phyloP scores from a whole-genome alignment of 2,113 vertebrate species.

The Capra hircus region DNA sequence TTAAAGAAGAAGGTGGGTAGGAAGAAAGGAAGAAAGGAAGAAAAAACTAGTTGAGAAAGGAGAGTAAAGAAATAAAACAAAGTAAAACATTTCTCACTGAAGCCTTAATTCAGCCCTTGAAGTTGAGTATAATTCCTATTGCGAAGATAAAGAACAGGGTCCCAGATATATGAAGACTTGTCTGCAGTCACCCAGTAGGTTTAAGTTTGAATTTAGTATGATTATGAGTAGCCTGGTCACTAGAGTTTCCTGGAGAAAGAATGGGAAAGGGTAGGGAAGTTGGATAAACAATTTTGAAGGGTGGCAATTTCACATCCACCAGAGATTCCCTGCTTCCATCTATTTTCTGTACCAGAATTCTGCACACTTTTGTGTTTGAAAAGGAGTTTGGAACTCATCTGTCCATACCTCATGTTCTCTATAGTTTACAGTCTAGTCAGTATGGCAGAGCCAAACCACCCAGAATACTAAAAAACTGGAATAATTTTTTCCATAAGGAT shows the following conservation, averaged over 20 bases:
- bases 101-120: not conserved
- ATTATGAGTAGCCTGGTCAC: not conserved
- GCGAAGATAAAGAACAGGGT: not conserved
- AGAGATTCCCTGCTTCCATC: not conserved
- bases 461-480: not conserved
- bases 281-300: not conserved
- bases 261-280: not conserved
- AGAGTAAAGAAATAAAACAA: not conserved
- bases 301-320: not conserved
- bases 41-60: not conserved
- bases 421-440: not conserved
- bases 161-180: not conserved
- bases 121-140: not conserved
- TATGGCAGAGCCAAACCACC: not conserved
- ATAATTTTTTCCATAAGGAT: not conserved
- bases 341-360: not conserved
- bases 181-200: not conserved
- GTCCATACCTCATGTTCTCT: not conserved
- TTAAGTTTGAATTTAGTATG: not conserved
- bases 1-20: not conserved
- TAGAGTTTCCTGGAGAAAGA: not conserved
- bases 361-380: not conserved
- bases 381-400: not conserved
- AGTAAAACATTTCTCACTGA: not conserved
- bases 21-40: not conserved